Base-by-base conservation (phyloP, 2,113 vertebrate species). In the Scophthalmus maximus region DNA sequence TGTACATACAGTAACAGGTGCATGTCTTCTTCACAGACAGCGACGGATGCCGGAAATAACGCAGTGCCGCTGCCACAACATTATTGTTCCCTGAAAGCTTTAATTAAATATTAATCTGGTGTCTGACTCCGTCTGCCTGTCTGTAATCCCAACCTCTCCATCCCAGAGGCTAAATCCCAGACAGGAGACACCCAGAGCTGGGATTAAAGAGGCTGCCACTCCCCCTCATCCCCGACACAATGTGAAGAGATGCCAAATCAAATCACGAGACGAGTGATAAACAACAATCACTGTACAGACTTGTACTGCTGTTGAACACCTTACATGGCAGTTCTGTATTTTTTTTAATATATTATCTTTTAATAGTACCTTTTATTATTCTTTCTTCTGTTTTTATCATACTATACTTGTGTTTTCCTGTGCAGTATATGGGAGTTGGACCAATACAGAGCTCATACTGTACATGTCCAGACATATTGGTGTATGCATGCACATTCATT, bases 61-160 rank as follows among this genome's bases (percentile, higher is more conserved):
- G 8, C 30, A 32, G 30, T 32, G 4, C 30, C 8, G 30, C 30
- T 32, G 30, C 30, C 30, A 32, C 30, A 32, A 8, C 30, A n/a
- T n/a, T n/a, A n/a, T 9, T 44, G 59, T 11, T 71, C 36, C 53
- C 60, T 59, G 53, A 64, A 83, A 78, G 70, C 79, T 80, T 85
- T 87, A 89, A 89, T 88, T 88, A 84, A 88, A 88, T 74, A 83
- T 83, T 86, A 90, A 91, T 88, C 87, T 87, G 82, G 78, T 5
- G 78, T 86, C 83, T 76, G 85, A 89, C 72, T 73, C 82, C 42
- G 76, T 88, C 87, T 88, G 57, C 73, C 44, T 40, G 79, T 60
- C 70, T 74, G 62, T 82, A 89, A 89, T 88, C 87, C 79, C 57
- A 62, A 47, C 59, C 55, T 64, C 68, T 86, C 68, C 55, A 80